Evolutionary conservation across 2,888 invertebrate genomes (phyloP).

Genomic region (Leptinotarsa juncta): DNA sequence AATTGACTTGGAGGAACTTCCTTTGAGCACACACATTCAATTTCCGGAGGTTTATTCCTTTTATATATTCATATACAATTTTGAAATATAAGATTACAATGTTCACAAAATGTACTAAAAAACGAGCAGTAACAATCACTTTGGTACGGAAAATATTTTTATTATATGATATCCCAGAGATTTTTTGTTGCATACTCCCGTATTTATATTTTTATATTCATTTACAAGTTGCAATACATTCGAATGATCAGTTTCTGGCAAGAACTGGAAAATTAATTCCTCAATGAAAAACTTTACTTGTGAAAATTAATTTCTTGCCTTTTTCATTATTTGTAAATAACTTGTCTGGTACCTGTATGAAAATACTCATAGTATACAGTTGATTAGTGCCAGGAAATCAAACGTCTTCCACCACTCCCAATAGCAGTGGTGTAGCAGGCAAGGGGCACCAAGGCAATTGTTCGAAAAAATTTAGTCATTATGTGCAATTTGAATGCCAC

Average conservation of each 20-base stretch:
- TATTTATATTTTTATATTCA: conserved; percentile 30
- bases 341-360: conserved; percentile 65
- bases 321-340: conserved; percentile 54
- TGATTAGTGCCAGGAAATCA: conserved; percentile 64
- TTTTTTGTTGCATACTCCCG: conserved; percentile 3
- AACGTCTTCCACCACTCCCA: conserved; percentile 64
- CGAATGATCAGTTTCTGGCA: conserved; percentile 17
- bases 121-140: background rate
- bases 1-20: no score
- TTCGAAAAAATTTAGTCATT: conserved; percentile 54
- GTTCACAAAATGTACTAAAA: no score
- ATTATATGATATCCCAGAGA: background rate
- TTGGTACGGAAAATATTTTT: background rate
- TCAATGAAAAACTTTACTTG: background rate
- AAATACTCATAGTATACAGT: conserved; percentile 62
- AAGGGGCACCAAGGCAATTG: conserved; percentile 63
- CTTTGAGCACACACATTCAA: no score
- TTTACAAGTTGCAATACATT: conserved; percentile 45
- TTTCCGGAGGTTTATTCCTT: no score
- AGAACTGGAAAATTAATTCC: conserved; percentile 7
- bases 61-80: no score
- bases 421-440: conserved; percentile 62
- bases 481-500: conserved; percentile 56
- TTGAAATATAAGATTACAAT: no score
- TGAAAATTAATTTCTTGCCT: conserved; percentile 19